These are phyloP conservation scores for Nettapus auritus DNA, from an alignment of 2,113 vertebrate species.

Conservation along the genomic window DNA sequence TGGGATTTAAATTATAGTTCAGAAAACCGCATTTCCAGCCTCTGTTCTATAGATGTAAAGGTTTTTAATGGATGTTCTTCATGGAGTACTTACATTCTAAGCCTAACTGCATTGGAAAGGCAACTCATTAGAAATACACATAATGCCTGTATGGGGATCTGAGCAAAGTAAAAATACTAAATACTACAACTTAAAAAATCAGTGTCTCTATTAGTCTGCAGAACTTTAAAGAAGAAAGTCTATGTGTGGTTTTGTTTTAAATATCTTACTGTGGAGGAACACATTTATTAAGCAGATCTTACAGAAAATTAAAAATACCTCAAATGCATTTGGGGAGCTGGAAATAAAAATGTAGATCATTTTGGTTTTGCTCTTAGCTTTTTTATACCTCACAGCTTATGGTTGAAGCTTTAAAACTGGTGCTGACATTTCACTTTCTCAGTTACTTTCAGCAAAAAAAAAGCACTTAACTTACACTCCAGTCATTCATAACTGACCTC, in stretches of 20 bases:
- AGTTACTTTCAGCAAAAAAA: not conserved
- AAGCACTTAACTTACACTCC: not conserved
- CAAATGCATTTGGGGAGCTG: fast-evolving
- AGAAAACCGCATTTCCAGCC: not conserved
- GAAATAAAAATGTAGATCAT: not conserved
- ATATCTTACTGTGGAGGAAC: not conserved
- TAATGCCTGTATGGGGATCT: not conserved
- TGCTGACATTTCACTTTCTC: not conserved
- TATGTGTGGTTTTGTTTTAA: not conserved
- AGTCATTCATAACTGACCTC: not conserved
- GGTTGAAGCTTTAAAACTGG: not conserved
- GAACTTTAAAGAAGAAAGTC: not conserved
- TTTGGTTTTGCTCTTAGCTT: not conserved
- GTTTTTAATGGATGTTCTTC: not conserved
- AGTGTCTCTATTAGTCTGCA: not conserved
- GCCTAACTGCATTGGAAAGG: not conserved
- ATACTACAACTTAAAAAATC: not conserved
- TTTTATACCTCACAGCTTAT: not conserved
- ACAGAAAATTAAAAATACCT: not conserved
- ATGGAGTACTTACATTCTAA: not conserved
- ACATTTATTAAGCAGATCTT: not conserved
- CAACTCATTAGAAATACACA: not conserved
- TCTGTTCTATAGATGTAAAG: not conserved
- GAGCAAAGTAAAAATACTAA: not conserved
- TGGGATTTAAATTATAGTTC: not conserved